Base-by-base conservation (phyloP, 2,797 vertebrate species). In the Gambelia wislizenii region DNA sequence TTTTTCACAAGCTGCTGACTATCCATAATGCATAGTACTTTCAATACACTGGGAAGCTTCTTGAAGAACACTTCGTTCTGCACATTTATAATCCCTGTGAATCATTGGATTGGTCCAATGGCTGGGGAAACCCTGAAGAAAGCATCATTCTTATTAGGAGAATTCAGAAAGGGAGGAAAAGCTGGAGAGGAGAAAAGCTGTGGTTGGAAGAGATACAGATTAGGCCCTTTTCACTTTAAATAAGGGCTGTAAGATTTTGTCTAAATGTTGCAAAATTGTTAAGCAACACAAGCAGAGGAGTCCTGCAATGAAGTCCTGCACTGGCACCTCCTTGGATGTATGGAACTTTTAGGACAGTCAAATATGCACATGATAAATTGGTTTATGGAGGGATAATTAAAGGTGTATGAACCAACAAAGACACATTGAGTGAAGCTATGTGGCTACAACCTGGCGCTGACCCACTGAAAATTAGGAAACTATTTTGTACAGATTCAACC, bases 381-480 rank as follows among this genome's bases (percentile, higher is more conserved):
- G 42, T 36, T n/a, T 79, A 30, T 44, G 6, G 69, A 39, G 14
- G 13, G 52, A 75, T 44, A 30, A 16, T 6, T 33, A 56, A 52
- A 70, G 49, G 16, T 90, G 33, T 22, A 83, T 42, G 64, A 33
- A 33, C 12, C 27, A 30, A 33, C 64, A 30, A 67, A 67, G 30
- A 33, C 27, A 33, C 64, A 30, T 87, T 79, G 78, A 93, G 81
- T 80, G n/a, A 85, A 85, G 83, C 77, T 85, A 91, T 93, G 95
- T 87, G 92, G 90, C 87, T 92, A 91, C 92, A 96, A 93, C 92
- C 91, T 95, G 94, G 94, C 94, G 92, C 92, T 94, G 93, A 94
- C 91, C 94, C 91, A 92, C 91, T 89, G 93, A 96, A 96, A 96
- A 95, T 87, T 89, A 96, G 93, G 95, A 96, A 95, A 93, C 92